These are phyloP conservation scores for Triplophysa bombifrons DNA, from an alignment of 2,797 vertebrate genomes.

Conservation along the genomic window DNA sequence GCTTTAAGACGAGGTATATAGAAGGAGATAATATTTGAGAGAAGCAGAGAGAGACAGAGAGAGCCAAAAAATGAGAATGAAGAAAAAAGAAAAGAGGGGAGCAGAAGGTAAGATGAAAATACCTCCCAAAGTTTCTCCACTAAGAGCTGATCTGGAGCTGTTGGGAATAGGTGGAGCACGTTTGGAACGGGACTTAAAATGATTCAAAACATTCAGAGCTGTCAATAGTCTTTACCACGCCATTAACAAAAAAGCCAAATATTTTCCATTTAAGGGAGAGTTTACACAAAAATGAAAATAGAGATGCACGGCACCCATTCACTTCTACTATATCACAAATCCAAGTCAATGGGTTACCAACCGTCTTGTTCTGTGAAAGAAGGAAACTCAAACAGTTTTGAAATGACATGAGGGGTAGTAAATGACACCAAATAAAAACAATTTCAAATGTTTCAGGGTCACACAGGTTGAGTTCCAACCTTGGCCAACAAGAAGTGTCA, in stretches of 20 bases:
- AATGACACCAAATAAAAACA: not conserved
- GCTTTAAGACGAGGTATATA: slow-evolving; percentile 48
- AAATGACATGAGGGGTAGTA: no score
- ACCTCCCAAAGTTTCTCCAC: not conserved
- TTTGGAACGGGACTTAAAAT: slow-evolving; percentile 23
- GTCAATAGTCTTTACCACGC: not conserved
- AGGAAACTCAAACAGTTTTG: no score
- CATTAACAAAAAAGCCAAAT: not conserved
- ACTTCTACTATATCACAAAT: no score
- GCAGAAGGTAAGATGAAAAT: not conserved
- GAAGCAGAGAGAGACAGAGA: slow-evolving; percentile 34
- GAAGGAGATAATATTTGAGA: slow-evolving; percentile 24
- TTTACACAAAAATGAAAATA: no score
- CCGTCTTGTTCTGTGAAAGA: no score
- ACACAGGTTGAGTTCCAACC: not conserved
- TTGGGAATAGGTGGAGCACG: not conserved
- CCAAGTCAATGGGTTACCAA: no score
- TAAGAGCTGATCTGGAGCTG: not conserved
- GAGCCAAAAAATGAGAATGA: not conserved
- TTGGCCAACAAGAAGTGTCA: not conserved
- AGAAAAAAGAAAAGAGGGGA: slow-evolving; percentile 28
- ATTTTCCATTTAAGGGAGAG: not conserved
- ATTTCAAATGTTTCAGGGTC: not conserved
- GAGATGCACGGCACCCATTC: no score
- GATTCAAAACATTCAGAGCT: not conserved